Percentiles rank a stretch among this genome's conserved stretches.
phyloP scores from a whole-genome alignment of 2,888 invertebrate genomes.

The Phasia obesa region DNA sequence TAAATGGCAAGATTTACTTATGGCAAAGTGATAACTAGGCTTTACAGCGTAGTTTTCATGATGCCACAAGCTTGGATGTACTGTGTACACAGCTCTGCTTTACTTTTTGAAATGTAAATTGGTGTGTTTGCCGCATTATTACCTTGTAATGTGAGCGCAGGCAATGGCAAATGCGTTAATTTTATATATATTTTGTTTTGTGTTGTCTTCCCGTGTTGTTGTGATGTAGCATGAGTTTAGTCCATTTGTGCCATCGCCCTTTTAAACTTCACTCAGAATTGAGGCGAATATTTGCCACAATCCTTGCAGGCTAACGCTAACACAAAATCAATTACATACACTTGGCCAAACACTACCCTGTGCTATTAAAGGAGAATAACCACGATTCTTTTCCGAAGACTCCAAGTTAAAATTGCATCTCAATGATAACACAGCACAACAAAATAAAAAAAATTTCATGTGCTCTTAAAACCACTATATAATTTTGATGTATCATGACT shows the following conservation, averaged over 20 bases:
- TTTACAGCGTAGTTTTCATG: conserved; percentile 93
- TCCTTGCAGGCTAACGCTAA: conserved; percentile 92
- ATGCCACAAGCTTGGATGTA: conserved; percentile 92
- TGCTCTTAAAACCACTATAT: conserved; percentile 90
- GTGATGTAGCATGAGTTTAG: conserved; percentile 81
- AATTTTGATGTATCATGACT: conserved; percentile 96
- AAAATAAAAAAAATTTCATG: too few species aligned
- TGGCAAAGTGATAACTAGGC: too few species aligned
- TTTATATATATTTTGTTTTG: conserved; percentile 22
- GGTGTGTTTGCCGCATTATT: conserved; percentile 20
- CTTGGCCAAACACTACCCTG: conserved; percentile 88
- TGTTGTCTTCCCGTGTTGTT: conserved; percentile 35
- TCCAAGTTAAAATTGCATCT: conserved; percentile 90
- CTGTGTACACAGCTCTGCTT: conserved; percentile 88
- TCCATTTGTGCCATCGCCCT: conserved; percentile 89
- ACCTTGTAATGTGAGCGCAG: not conserved
- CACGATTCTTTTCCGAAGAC: conserved; percentile 88
- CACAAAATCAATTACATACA: conserved; percentile 91
- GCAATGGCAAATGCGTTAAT: conserved; percentile 23
- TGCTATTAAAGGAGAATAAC: conserved; percentile 78
- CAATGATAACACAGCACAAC: conserved; percentile 91
- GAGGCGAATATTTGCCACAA: conserved; percentile 91
- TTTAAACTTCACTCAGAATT: conserved; percentile 87
- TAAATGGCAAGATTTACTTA: too few species aligned
- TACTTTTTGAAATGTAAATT: conserved; percentile 15